A percentile compares a stretch with the other conserved stretches of the same genome.
Evolutionary conservation across 2,113 vertebrate species (phyloP).

Genomic region (Brachyhypopomus gauderio): DNA sequence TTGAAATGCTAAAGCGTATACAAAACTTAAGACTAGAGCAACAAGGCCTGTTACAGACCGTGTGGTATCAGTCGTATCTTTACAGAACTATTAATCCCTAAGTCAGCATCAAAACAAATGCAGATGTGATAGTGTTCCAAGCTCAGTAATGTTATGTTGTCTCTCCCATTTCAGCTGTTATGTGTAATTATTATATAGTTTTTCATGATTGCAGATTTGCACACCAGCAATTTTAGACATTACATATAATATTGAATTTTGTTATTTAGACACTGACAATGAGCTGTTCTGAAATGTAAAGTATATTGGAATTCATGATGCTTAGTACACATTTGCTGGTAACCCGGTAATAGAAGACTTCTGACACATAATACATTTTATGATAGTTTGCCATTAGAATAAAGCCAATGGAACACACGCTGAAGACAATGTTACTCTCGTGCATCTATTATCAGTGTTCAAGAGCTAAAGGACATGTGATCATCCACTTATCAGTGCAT

Average conservation of each 20-base stretch:
- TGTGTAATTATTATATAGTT: too few relatives aligned
- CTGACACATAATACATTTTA: constrained; percentile 3
- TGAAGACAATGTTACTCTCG: not conserved
- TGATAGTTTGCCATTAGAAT: constrained; percentile 1
- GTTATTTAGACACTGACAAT: not conserved
- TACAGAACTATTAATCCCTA: not conserved
- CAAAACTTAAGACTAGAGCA: constrained; percentile 61
- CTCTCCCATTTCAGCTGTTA: too few relatives aligned
- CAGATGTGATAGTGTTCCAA: too few relatives aligned
- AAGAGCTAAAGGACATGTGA: constrained; percentile 31
- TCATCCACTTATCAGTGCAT: constrained; percentile 39
- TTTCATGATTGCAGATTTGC: not conserved
- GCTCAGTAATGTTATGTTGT: too few relatives aligned
- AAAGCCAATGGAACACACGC: not conserved
- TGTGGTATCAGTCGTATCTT: not conserved
- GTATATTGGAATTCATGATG: not conserved
- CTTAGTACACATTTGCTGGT: constrained; percentile 1
- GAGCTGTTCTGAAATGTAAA: not conserved
- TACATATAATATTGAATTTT: not conserved
- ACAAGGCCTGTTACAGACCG: not conserved
- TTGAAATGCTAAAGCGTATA: constrained; percentile 64
- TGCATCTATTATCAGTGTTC: constrained; percentile 10
- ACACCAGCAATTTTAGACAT: not conserved
- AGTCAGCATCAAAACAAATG: too few relatives aligned
- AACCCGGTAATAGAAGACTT: not conserved